Evolutionary conservation across 2,113 vertebrate species (phyloP).

Genomic region (Psophia crepitans): DNA sequence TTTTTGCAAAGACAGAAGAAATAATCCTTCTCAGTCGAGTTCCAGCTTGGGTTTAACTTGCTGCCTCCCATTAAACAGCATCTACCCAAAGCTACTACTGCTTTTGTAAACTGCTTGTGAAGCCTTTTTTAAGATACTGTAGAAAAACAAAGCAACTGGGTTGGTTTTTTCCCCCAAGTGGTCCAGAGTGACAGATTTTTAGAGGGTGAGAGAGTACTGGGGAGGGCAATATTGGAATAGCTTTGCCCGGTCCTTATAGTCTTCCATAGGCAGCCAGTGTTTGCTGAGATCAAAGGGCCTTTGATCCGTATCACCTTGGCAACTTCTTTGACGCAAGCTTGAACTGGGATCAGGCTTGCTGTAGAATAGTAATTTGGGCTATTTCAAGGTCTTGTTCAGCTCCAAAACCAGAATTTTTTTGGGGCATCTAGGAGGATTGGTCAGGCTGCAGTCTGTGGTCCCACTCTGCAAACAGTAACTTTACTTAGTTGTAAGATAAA

Average conservation of each 20-base stretch:
- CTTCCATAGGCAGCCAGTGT: neutral
- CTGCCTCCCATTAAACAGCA: neutral
- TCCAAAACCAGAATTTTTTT: neutral
- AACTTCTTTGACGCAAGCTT: neutral
- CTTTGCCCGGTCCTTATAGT: neutral
- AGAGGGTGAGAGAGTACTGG: neutral
- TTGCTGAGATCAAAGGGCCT: neutral
- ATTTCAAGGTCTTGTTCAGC: neutral
- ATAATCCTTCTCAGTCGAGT: neutral
- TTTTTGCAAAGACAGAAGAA: neutral
- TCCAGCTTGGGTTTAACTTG: neutral
- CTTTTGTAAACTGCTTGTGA: neutral
- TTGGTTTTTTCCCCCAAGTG: accelerated
- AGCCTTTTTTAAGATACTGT: neutral
- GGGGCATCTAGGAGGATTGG: accelerated
- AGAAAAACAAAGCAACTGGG: neutral
- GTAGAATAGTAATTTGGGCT: neutral
- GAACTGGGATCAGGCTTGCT: neutral
- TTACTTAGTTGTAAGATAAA: neutral
- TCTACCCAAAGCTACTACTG: neutral
- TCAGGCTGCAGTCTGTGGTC: neutral
- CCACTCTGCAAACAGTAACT: neutral
- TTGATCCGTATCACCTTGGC: neutral
- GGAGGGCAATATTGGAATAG: neutral
- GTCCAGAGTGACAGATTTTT: neutral